Conservation (phyloP, 1,140 invertebrate species). For the Drosophila santomea region DNA sequence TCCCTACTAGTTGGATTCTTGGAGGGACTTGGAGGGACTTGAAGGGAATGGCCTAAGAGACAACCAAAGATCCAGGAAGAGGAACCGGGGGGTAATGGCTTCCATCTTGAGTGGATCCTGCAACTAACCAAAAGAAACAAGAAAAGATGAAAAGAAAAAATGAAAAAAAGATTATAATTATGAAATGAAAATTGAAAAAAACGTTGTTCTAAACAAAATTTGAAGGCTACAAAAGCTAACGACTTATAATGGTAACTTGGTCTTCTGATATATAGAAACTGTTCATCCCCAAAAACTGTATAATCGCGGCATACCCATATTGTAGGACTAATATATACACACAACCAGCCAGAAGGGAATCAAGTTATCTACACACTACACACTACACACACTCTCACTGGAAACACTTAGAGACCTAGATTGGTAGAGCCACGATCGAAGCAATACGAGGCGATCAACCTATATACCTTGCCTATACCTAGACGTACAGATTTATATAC, state of each 20-base stretch:
- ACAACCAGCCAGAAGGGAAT: constrained; percentile 41
- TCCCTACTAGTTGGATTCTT: constrained; percentile 57
- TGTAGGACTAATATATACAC: constrained; percentile 37
- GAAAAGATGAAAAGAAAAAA: constrained; percentile 1
- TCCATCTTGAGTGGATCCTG: constrained; percentile 1
- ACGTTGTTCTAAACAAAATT: constrained; percentile 46
- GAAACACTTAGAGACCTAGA: constrained; percentile 51
- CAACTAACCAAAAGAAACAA: constrained; percentile 24
- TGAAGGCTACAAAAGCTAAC: constrained; percentile 70
- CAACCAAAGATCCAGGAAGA: constrained; percentile 37
- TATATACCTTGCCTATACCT: constrained; percentile 58
- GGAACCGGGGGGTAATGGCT: background rate
- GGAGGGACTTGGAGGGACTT: background rate
- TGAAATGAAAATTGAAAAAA: constrained; percentile 27
- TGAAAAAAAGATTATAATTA: constrained; percentile 12
- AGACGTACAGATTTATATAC: constrained; percentile 67
- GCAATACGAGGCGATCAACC: constrained; percentile 38
- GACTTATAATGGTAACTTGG: constrained; percentile 78
- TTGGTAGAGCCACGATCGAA: constrained; percentile 52
- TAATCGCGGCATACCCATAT: constrained; percentile 51
- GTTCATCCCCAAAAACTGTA: constrained; percentile 61
- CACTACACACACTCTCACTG: constrained; percentile 9
- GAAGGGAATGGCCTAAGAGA: constrained; percentile 1
- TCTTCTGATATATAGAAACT: constrained; percentile 63
- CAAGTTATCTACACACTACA: constrained; percentile 43